Base-by-base conservation (phyloP, 2,888 invertebrate species). In the Shargacucullia verbasci region DNA sequence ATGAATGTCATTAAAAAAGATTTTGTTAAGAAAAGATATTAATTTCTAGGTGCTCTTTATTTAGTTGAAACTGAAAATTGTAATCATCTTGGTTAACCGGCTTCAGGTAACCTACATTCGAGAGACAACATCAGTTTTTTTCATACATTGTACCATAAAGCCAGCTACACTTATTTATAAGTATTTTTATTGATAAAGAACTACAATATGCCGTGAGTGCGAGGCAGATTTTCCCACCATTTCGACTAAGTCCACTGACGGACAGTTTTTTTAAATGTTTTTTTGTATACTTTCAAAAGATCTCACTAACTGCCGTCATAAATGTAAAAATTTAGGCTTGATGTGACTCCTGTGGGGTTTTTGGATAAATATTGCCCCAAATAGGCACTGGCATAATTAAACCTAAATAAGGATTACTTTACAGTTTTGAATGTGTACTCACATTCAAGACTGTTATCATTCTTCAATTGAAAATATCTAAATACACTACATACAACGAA, bases 171-270 rank as follows among this genome's bases (percentile, higher is more conserved):
- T 78, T 75, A 75, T 78, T 76, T 82, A 59, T 84, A 83, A 79
- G 78, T 85, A 78, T 83, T 80, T 81, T 83, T 81, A 80, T 82
- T 84, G 73, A 76, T 76, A 89, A 86, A 87, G 87, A 89, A 93
- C 76, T 90, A 88, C 82, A 83, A 70, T 31, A 71, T 90, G 92
- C 91, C 92, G 86, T 75, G 56, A 76, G 88, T 68, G 85, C 81
- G 91, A 86, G 92, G 92, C 93, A 90, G 88, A 80, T 78, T 82
- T 87, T 87, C 92, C 93, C 93, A 93, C 93, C 92, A 89, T 80
- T 79, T 85, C 84, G 86, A 89, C 85, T 90, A 88, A 85, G 88
- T 89, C 85, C 84, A 76, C 56, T 59, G 72, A 76, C 76, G 90
- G 87, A 85, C 85, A 84, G 86, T 81, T 81, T 78, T 80, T 82